These are phyloP conservation scores for Eupithecia centaureata DNA, from an alignment of 2,888 invertebrate genomes.

Conservation along the genomic window DNA sequence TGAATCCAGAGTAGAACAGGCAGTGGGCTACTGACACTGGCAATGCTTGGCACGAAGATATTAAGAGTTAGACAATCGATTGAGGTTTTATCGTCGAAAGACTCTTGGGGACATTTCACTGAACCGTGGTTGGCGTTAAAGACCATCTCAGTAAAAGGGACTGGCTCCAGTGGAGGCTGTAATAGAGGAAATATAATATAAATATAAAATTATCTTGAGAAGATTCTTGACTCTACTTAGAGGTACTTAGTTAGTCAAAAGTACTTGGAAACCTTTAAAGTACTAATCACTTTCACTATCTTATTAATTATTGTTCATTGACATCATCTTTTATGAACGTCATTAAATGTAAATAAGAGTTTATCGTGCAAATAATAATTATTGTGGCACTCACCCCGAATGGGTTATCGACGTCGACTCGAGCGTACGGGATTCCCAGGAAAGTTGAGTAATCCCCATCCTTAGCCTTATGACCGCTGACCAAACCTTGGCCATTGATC, in stretches of 20 bases:
- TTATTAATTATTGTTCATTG: slow-evolving; percentile 20
- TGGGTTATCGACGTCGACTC: slow-evolving; percentile 66
- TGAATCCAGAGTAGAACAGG: slow-evolving; percentile 77
- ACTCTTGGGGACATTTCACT: slow-evolving; percentile 67
- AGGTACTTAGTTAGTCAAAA: not conserved
- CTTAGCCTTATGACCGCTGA: slow-evolving; percentile 66
- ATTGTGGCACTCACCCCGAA: slow-evolving; percentile 71
- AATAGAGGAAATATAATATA: slow-evolving; percentile 42
- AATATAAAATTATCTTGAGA: not conserved
- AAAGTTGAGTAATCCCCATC: slow-evolving; percentile 74
- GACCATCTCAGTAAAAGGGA: slow-evolving; percentile 62
- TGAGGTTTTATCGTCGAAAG: slow-evolving; percentile 47
- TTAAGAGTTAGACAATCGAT: slow-evolving; percentile 87
- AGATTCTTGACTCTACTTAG: not conserved
- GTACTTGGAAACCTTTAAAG: not conserved
- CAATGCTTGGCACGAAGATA: slow-evolving; percentile 75
- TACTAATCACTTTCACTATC: slow-evolving; percentile 13
- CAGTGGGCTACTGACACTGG: slow-evolving; percentile 64
- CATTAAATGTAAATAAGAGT: slow-evolving; percentile 12
- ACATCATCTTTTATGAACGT: slow-evolving; percentile 3
- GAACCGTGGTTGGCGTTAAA: slow-evolving; percentile 67
- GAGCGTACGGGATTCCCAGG: slow-evolving; percentile 74
- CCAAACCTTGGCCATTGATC: slow-evolving; percentile 66
- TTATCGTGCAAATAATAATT: slow-evolving; percentile 16
- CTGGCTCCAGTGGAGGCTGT: slow-evolving; percentile 60